Evolutionary conservation across 2,888 invertebrate species (phyloP).

Genomic region (Tenthredo amoena): DNA sequence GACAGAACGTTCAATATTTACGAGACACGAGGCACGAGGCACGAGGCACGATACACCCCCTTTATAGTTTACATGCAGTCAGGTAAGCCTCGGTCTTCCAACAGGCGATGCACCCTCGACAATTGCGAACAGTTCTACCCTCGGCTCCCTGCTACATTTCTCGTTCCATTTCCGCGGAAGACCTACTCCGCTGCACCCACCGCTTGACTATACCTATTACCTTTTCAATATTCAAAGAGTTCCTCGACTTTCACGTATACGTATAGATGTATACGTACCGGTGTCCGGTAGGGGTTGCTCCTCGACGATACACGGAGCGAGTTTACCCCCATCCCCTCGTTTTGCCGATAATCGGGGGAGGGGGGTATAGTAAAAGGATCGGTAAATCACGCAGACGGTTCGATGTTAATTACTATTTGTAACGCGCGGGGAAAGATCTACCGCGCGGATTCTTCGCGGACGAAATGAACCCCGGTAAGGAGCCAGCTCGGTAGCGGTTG

Average conservation of each 20-base stretch:
- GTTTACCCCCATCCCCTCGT: background rate
- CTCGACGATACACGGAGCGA: background rate
- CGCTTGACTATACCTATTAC: background rate
- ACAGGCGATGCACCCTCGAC: background rate
- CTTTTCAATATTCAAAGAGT: conserved; percentile 22
- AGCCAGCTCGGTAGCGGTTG: too few species aligned
- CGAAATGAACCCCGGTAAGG: background rate
- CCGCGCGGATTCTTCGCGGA: background rate
- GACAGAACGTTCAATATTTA: conserved; percentile 9
- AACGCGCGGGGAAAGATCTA: background rate
- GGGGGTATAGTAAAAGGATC: background rate
- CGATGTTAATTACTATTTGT: background rate
- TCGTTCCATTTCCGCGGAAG: background rate
- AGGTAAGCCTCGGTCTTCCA: background rate
- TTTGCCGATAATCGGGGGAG: background rate
- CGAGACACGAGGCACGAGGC: background rate
- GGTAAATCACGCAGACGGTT: background rate
- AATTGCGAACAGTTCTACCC: background rate
- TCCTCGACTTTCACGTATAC: background rate
- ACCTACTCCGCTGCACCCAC: background rate
- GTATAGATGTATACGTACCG: background rate
- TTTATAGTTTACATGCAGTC: background rate
- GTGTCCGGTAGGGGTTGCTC: background rate
- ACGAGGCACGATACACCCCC: background rate
- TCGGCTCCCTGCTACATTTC: background rate